Evolutionary conservation across 1,140 invertebrate genomes (phyloP), one percentile per base, ranked within the genome.

Genomic region (Trichomalopsis sarcophagae): DNA sequence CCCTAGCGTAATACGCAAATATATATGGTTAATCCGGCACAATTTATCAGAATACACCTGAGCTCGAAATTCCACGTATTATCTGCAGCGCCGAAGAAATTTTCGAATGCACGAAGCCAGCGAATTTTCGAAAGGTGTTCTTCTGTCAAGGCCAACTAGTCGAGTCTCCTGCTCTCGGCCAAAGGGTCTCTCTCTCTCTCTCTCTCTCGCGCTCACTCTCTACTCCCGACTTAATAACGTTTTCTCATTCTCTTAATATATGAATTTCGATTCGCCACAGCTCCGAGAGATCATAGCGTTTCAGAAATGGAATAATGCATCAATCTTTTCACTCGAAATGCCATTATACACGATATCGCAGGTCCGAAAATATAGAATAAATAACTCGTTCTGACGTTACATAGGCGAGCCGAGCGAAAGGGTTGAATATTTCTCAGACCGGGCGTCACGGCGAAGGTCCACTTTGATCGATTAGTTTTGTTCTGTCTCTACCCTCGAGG

Each of bases 111-210:
- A 79, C 36, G 77, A 7, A 30, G 75, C 75, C 40, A 77, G 55
- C 77, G 55, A 79, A 36, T 79, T 79, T 79, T 79, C 77, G 77
- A 79, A 79, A 79, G 77, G 77, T 33, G 4, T 30, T 79, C 77
- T 21, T 7, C 77, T 30, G 77, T 40, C 77, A 79, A 79, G 77
- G 77, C 77, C 77, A 79, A 79, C 77, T 33, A 66, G 77, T 62
- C 21, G 21, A 62, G 55, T 79, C 77, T 30, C 77, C 50, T 66
- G 27, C 33, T 27, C 33, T 27, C 17, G 55, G 55, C 55, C 55
- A 62, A 62, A 62, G 55, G 55, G 55, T 62, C 75, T 23, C 30
- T 77, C 44, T 77, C 73, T 74, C 73, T 74, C 36, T 74, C 62
- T 79, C 62, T n/a, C n/a, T 27, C 13, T 1, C 74, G 30, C 55